phyloP scores from a whole-genome alignment of 1,140 invertebrate species.

The Gonioctena quinquepunctata region DNA sequence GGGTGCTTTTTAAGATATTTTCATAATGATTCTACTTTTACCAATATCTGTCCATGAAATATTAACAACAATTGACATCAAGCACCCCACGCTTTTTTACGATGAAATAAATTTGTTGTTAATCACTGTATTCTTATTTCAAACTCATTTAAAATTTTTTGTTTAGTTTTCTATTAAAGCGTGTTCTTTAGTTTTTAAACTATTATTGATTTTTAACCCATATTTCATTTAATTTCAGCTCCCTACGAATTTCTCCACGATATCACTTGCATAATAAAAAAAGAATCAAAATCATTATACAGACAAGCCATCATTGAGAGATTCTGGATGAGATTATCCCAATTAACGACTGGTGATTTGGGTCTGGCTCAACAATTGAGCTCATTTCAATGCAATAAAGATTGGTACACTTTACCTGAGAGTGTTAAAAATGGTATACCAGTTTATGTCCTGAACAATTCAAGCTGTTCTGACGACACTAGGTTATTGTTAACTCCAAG shows the following conservation, averaged over 20 bases:
- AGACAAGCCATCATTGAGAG: conserved; percentile 70
- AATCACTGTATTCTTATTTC: no score
- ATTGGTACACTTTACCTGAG: conserved; percentile 74
- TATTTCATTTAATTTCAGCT: conserved; percentile 59
- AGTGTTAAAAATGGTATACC: conserved; percentile 75
- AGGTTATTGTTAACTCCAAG: conserved; percentile 40
- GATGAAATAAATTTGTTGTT: no score
- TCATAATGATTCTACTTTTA: no score
- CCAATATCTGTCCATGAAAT: no score
- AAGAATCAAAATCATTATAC: conserved; percentile 70
- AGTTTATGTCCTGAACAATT: conserved; percentile 69
- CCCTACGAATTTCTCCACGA: conserved; percentile 83
- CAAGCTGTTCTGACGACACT: conserved; percentile 56
- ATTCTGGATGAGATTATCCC: conserved; percentile 70
- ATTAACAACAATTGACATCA: no score
- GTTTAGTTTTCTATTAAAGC: no score
- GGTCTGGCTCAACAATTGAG: conserved; percentile 71
- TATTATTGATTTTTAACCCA: no score
- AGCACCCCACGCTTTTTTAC: no score
- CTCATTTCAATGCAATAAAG: conserved; percentile 66
- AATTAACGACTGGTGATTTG: conserved; percentile 71
- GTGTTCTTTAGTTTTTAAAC: no score
- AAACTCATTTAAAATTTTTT: no score
- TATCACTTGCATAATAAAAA: conserved; percentile 72
- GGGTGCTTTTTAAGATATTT: no score